Base-by-base conservation (phyloP, 2,113 vertebrate genomes). In the Corythoichthys haematopterus region DNA sequence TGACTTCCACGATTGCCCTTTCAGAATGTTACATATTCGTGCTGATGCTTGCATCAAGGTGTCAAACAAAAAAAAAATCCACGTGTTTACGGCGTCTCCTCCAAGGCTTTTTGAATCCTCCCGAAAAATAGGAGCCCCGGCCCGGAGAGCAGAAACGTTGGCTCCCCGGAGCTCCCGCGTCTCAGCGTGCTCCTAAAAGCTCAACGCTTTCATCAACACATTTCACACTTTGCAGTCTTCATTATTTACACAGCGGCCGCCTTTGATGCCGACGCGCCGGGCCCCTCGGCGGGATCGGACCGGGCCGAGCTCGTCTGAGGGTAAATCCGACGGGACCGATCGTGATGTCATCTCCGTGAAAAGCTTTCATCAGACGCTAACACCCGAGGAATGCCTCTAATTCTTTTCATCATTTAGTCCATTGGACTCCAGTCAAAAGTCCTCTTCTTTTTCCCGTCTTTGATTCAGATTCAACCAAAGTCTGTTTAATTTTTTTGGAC, bases 331-430 rank as follows among this genome's bases (percentile, higher is more conserved):
- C 11, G 35, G 70, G 63, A 85, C 75, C 37, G 15, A 36, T 51
- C 48, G 62, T 88, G 81, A 88, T 85, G 87, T 88, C 83, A 88
- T 60, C 58, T 48, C 69, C 3, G 68, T 85, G 84, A 85, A 88
- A 85, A 70, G 71, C 80, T 85, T 88, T 85, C 85, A 84, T 88
- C 84, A 88, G 74, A 75, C 64, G 8, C 69, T 58, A 78, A 76
- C 74, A 72, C 80, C 15, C 37, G 51, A 66, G 71, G 65, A 75
- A 82, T 66, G 75, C 79, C 81, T 79, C 65, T 79, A 77, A 78
- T 83, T 80, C 65, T 74, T 70, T 80, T 81, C 75, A 76, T 86
- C 74, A 85, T 84, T 83, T 78, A 78, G 73, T 83, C 72, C 69
- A 47, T 69, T 77, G 71, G 51, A 47, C 68, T 75, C 64, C 72